phyloP scores from a whole-genome alignment of 2,797 vertebrate species.

The Lepilemur ruficaudatus region DNA sequence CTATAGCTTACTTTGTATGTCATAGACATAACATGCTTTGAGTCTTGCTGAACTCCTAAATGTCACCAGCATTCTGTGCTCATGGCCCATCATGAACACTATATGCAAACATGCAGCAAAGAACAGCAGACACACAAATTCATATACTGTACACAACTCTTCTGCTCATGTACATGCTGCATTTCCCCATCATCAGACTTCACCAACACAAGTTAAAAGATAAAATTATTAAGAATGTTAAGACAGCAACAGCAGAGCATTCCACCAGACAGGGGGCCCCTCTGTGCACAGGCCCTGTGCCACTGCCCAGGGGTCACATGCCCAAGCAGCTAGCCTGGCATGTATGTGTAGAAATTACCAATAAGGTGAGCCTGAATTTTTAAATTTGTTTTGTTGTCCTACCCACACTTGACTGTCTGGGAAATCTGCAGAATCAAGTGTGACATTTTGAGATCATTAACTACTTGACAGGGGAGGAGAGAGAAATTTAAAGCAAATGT shows the following conservation, averaged over 20 bases:
- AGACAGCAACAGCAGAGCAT: background rate
- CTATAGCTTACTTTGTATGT: background rate
- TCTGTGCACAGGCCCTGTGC: rapidly evolving
- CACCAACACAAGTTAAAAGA: slow-evolving; percentile 9
- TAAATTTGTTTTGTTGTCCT: slow-evolving; percentile 52
- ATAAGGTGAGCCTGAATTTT: slow-evolving; percentile 7
- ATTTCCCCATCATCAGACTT: background rate
- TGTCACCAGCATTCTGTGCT: background rate
- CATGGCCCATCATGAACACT: background rate
- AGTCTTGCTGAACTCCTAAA: background rate
- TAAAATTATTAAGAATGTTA: slow-evolving; percentile 29
- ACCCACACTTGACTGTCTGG: slow-evolving; percentile 58
- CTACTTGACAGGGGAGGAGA: slow-evolving; percentile 71
- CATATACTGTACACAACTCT: background rate
- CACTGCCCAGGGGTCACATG: background rate
- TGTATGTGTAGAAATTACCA: background rate
- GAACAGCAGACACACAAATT: background rate
- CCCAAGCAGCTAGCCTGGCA: background rate
- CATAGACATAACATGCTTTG: background rate
- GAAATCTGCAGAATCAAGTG: slow-evolving; percentile 64
- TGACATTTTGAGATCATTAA: slow-evolving; percentile 75
- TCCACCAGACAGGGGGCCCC: background rate
- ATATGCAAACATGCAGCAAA: background rate
- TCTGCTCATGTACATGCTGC: background rate
- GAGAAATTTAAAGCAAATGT: slow-evolving; percentile 77